Base-by-base conservation (phyloP, 2,797 vertebrate species). In the Lacerta viridis region DNA sequence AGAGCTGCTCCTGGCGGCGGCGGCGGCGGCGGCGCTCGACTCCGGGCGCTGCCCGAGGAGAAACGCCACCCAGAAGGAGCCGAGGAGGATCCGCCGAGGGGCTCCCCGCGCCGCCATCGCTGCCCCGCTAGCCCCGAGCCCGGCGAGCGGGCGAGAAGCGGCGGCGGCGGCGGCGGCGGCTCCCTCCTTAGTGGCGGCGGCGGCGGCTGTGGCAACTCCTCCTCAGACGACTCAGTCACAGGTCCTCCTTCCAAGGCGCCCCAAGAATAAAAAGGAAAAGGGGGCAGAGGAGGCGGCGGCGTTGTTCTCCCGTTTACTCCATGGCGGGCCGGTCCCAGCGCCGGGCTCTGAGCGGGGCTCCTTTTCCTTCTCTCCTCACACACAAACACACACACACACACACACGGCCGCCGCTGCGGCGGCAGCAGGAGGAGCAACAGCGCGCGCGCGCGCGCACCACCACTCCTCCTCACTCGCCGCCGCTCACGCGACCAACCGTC, bases 21-120 rank as follows among this genome's bases (percentile, higher is more conserved):
- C 88, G 84, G 90, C 87, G 84, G 90, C 92, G 75, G 89, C 89
- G 82, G 33, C 33, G 2, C 33, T 59, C 9, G 71, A 23, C n/a
- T 23, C 83, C 59, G 69, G 77, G 80, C 80, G 86, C 90, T 86
- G 90, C 81, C 88, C 92, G 75, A 90, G 91, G 55, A 93, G 82
- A 23, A 92, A 23, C 69, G 87, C 93, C 61, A 95, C 83, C 93
- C 96, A 94, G 23, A 96, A 82, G 82, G 90, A 90, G 81, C 94
- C 25, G 68, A 93, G 92, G 13, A 92, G 92, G 11, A 94, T 91
- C 77, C 93, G 88, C 93, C 94, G 89, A 95, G 85, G 86, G 84
- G 93, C 93, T 91, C 93, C 91, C 84, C 86, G 91, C 90, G 94
- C 96, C 94, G 96, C 96, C 96, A 96, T 84, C 7, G 82, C 81